Base-by-base conservation (phyloP, 2,113 vertebrate genomes). In the Crocuta crocuta region DNA sequence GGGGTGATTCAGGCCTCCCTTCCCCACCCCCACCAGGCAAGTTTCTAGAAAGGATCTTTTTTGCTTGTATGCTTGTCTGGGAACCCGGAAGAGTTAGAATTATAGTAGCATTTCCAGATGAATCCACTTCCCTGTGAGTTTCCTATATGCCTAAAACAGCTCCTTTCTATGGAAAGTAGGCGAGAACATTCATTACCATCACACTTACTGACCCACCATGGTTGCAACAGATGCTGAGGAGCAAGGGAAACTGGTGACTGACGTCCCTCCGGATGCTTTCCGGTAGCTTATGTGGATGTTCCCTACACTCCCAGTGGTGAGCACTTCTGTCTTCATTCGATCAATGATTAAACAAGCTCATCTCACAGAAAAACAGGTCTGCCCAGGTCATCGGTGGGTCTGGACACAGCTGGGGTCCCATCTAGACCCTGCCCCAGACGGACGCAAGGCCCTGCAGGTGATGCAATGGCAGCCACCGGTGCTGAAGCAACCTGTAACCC, bases 171-270 rank as follows among this genome's bases (percentile, higher is more conserved):
- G 1, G 31, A 82, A 43, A 89, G 26, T 1, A 35, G 43, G 2
- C 53, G n/a, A 28, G 55, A 15, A 45, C 16, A 33, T 21, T 70
- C 23, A 19, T 13, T 2, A 4, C 10, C 0, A 7, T 21, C 63
- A 53, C 0, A 13, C 68, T n/a, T 24, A 16, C 16, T 10, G 71
- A 61, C 39, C 48, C 28, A 5, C 70, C 1, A 1, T 10, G 39
- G 65, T 31, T 19, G 1, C 3, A 21, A 65, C 4, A 33, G 16
- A 43, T 63, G 4, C 0, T 0, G 16, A 28, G 39, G 50, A 50
- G 15, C 80, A 80, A 91, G 82, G 1, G 43, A 17, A 16, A 15
- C 8, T 0, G 11, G 45, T 10, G 31, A 74, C 35, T 1, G 1
- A 23, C 76, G 21, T 63, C 17, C 89, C 35, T 11, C 28, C 4